phyloP scores from a whole-genome alignment of 30 jellyfish, hydroid and myxozoan species.

The Pelagia noctiluca region DNA sequence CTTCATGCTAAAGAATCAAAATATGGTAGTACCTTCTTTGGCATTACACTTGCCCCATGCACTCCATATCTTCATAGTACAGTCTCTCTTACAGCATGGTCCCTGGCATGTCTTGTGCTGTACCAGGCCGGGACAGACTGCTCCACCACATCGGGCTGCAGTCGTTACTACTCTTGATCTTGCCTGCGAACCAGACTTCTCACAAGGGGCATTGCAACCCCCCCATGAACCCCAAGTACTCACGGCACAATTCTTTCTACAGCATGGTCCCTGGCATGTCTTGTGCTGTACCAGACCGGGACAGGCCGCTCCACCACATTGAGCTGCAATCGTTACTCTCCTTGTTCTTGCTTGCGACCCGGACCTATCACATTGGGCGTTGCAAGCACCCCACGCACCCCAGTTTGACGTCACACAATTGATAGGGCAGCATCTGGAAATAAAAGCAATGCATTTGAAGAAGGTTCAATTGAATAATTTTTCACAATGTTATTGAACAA shows the following conservation, averaged over 20 bases:
- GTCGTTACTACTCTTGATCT: no score
- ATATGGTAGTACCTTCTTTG: slow-evolving; percentile 67
- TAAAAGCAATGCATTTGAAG: no score
- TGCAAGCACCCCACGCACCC: slow-evolving; percentile 73
- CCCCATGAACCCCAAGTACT: slow-evolving; percentile 72
- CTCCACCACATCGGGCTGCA: no score
- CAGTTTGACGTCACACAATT: slow-evolving; percentile 54
- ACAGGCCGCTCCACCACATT: slow-evolving; percentile 79
- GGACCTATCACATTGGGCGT: slow-evolving; percentile 81
- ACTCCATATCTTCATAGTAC: no score
- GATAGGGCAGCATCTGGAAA: slow-evolving; percentile 67
- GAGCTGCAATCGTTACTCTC: slow-evolving; percentile 20
- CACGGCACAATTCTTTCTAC: slow-evolving; percentile 64
- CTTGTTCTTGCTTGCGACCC: slow-evolving; percentile 73
- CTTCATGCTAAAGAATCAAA: no score
- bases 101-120: no score
- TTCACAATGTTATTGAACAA: no score
- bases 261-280: slow-evolving; percentile 84
- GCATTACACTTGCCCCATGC: slow-evolving; percentile 78
- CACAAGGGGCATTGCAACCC: no score
- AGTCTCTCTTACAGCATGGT: no score
- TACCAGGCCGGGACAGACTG: no score
- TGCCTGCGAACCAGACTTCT: no score
- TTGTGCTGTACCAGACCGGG: slow-evolving; percentile 56
- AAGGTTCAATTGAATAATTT: no score